A percentile compares a stretch with the other conserved stretches of the same genome.
phyloP scores from a whole-genome alignment of 2,888 invertebrate species.

The Cylindroiulus punctatus region DNA sequence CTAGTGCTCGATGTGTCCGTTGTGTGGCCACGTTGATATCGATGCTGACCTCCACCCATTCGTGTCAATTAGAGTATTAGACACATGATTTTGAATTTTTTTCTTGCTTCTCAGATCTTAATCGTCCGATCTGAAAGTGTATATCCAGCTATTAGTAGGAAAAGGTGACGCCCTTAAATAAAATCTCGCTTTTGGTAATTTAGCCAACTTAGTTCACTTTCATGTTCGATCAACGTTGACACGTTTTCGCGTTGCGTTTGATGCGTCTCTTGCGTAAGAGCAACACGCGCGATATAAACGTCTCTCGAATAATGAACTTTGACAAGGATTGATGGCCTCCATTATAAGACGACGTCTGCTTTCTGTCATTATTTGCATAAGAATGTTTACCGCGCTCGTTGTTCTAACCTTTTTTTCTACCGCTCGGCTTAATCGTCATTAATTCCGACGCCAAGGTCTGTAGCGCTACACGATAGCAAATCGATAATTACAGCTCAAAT shows the following conservation, averaged over 20 bases:
- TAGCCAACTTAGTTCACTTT: slow-evolving; percentile 13
- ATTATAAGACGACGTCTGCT: slow-evolving; percentile 52
- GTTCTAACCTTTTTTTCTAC: neutral
- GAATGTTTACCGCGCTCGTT: slow-evolving; percentile 44
- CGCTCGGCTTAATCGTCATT: neutral
- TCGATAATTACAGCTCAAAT: neutral
- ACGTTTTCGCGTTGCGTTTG: neutral
- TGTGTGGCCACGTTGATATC: too few relatives aligned
- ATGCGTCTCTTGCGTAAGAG: neutral
- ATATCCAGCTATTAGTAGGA: slow-evolving; percentile 8
- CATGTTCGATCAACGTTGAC: slow-evolving; percentile 46
- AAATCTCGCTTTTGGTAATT: slow-evolving; percentile 19
- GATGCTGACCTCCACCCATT: neutral
- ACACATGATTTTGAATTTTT: neutral
- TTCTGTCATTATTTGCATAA: slow-evolving; percentile 48
- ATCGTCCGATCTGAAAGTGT: neutral
- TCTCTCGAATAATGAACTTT: slow-evolving; percentile 51
- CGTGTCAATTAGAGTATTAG: too few relatives aligned
- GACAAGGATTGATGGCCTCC: slow-evolving; percentile 55
- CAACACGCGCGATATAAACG: slow-evolving; percentile 36
- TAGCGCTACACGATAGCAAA: neutral
- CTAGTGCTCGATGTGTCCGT: too few relatives aligned
- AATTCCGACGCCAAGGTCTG: neutral
- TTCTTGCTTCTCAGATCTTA: neutral
- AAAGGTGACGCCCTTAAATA: slow-evolving; percentile 43